Evolutionary conservation across 30 jellyfish, hydroid and myxozoan species (phyloP), one percentile per base, ranked within the genome.

Genomic region (Hydractinia symbiolongicarpus): DNA sequence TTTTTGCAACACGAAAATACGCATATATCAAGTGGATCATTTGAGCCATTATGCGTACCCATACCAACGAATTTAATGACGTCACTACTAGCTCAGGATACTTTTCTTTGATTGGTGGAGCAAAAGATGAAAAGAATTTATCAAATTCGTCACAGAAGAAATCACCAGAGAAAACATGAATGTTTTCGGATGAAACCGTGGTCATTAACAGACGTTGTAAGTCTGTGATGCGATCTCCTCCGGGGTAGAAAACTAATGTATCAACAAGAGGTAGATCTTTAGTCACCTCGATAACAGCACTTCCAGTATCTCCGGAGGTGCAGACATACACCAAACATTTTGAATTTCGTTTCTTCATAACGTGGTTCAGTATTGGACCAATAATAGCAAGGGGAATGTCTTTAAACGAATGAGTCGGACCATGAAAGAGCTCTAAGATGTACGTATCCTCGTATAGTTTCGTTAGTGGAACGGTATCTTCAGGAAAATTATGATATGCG

Each of bases 231-330:
- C 95, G 81, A 17, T 90, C 86, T 9, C 91, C 91, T 16, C 73
- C 91, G 1, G 98, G 98, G 54, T 58, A 83, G 73, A 91, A 9
- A 4, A 88, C 81, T 50, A 86, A 76, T 6, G 87, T 64, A 75
- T 86, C 91, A 1, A 91, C 68, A 56, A 14, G 54, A 6, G 60
- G 19, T 6, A 77, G 55, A 15, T 88, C 86, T 82, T 79, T 83
- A 16, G 73, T 82, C 49, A 82, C 81, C 51, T 91, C 88, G 79
- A 87, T 83, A 19, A 81, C 88, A 6, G 98, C 88, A 76, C 98
- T 86, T 55, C 98, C 98, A 60, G 98, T 91, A 67, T 91, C 98
- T 11, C 98, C 98, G 5, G 98, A 91, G 16, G 98, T 91, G 60
- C 88, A 88, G 58, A 88, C 93, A 68, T 70, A 74, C 40, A 91